Conservation (phyloP, 2,888 invertebrate genomes). For the Autographa gamma region DNA sequence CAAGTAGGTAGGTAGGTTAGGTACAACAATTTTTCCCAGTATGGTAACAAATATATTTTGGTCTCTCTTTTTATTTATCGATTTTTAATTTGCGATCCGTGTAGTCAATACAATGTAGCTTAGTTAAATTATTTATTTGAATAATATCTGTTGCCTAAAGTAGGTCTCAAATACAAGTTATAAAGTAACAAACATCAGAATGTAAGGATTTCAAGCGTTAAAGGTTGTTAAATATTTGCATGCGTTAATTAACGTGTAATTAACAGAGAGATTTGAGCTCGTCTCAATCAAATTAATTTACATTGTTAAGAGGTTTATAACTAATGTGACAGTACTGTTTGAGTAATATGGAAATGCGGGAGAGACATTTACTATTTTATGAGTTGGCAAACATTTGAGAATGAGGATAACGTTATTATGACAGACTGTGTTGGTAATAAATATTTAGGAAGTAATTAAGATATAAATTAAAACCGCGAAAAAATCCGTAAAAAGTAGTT, state of each 20-base stretch:
- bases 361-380: constrained; percentile 41
- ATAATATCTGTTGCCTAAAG: background rate
- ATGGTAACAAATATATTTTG: no score
- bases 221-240: constrained; percentile 62
- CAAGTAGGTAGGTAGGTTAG: no score
- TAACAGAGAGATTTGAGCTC: constrained; percentile 46
- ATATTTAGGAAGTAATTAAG: constrained; percentile 2
- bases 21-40: no score
- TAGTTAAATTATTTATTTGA: no score
- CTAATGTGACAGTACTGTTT: constrained; percentile 36
- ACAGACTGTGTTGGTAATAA: background rate
- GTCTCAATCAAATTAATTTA: constrained; percentile 62
- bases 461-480: no score
- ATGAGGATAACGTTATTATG: constrained; percentile 6
- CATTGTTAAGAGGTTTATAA: constrained; percentile 56
- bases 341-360: constrained; percentile 41
- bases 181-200: constrained; percentile 25
- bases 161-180: background rate
- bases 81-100: no score
- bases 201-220: constrained; percentile 38
- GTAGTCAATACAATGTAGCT: no score
- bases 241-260: constrained; percentile 53
- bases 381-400: constrained; percentile 21
- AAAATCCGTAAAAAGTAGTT: no score
- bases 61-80: no score